Percentiles rank a stretch among this genome's conserved stretches.
phyloP scores from a whole-genome alignment of 2,888 invertebrate species.

The Temnothorax rugatulus region DNA sequence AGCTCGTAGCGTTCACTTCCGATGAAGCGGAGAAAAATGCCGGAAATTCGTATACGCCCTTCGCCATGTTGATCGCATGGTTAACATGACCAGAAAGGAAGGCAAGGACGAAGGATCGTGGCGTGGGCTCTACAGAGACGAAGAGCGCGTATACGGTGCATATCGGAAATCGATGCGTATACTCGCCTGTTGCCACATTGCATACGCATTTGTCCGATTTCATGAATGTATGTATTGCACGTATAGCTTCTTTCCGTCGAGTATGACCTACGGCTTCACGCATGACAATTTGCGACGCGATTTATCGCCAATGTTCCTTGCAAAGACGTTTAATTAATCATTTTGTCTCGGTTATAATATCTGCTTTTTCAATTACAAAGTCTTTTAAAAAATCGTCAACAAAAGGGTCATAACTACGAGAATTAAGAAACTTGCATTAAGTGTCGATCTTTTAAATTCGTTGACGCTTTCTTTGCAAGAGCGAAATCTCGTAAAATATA shows the following conservation, averaged over 20 bases:
- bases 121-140: constrained; percentile 14
- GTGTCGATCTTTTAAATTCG: neutral
- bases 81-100: constrained; percentile 33
- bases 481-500: neutral
- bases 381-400: neutral
- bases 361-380: neutral
- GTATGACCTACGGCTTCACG: constrained; percentile 7
- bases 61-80: constrained; percentile 23
- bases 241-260: constrained; percentile 2
- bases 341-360: neutral
- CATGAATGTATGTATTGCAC: constrained; percentile 56
- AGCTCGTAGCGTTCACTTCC: constrained; percentile 14
- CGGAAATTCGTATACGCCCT: constrained; percentile 31
- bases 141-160: constrained; percentile 52
- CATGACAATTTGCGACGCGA: neutral
- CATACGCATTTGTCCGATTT: constrained; percentile 71
- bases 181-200: constrained; percentile 70
- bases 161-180: constrained; percentile 73
- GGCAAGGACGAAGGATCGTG: constrained; percentile 41
- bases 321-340: constrained; percentile 9
- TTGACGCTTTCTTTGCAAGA: neutral
- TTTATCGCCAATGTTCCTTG: neutral
- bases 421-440: neutral
- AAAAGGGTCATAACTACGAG: neutral
- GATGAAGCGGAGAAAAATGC: constrained; percentile 38